These are phyloP conservation scores for Zonotrichia leucophrys DNA, from an alignment of 2,113 vertebrate species.

Conservation along the genomic window DNA sequence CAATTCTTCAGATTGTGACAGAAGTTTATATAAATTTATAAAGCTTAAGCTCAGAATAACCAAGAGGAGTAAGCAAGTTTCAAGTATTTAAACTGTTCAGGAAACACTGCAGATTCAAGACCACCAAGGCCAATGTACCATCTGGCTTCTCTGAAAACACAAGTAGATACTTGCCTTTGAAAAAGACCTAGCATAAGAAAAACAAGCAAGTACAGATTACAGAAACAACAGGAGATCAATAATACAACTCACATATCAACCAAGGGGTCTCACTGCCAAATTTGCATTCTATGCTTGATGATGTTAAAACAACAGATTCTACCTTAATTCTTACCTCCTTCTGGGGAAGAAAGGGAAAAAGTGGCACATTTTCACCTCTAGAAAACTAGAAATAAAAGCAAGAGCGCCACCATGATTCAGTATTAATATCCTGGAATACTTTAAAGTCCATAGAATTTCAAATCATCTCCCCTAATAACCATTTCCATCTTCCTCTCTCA, in stretches of 20 bases:
- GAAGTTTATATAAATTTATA: background rate
- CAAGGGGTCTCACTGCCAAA: background rate
- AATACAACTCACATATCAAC: background rate
- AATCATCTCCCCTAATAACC: background rate
- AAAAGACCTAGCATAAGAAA: background rate
- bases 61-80: background rate
- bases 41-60: background rate
- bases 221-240: background rate
- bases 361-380: background rate
- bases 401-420: background rate
- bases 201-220: background rate
- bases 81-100: background rate
- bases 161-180: background rate
- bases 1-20: background rate
- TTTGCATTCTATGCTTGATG: background rate
- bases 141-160: background rate
- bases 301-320: background rate
- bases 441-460: background rate
- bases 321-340: background rate
- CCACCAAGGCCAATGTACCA: background rate
- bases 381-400: background rate
- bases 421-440: background rate
- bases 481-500: background rate
- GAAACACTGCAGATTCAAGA: background rate
- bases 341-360: background rate